Evolutionary conservation across 2,888 invertebrate genomes (phyloP), one percentile per base, ranked within the genome.

Genomic region (Serripes groenlandicus): DNA sequence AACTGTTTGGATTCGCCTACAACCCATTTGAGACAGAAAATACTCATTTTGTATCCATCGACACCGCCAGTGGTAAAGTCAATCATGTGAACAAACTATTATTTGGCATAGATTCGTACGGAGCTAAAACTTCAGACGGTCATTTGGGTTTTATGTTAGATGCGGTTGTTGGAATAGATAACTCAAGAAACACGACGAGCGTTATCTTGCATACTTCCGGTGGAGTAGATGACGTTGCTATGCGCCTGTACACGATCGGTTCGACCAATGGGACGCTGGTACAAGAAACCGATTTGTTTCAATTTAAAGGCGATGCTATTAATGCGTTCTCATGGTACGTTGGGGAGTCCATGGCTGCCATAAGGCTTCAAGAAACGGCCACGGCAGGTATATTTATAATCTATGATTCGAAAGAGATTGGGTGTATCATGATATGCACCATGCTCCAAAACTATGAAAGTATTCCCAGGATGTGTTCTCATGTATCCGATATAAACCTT

Each of bases 1-100:
- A 56, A 52, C 37, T 89, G 35, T 88, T 83, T 30, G 90, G 89
- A 15, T 79, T 89, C 28, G 84, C 87, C 3, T 89, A 84, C 69
- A 85, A 87, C 49, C 85, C 85, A 2, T 86, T 89, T 60, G 76
- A 87, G 23, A 80, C 88, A 1, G 52, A 73, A 18, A 70, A 75
- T 18, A 81, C 80, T 28, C 78, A 82, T 35, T 87, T 85, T 68
- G 78, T 86, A 37, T 73, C 82, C 15, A 69, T 88, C 21, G 77
- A 87, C 32, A 66, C 85, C 0, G 52, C 58, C n/a, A 80, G 83
- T 23, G 89, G 89, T 21, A 64, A 66, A 34, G 74, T 69, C 1
- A 62, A 79, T 26, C 34, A 75, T 34, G 32, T 89, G 2, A 82
- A 74, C 52, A 60, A 72, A 5, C 86, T 84, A 18, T 74, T 75